phyloP scores from a whole-genome alignment of 1,140 invertebrate genomes.

The Leptinotarsa texana region DNA sequence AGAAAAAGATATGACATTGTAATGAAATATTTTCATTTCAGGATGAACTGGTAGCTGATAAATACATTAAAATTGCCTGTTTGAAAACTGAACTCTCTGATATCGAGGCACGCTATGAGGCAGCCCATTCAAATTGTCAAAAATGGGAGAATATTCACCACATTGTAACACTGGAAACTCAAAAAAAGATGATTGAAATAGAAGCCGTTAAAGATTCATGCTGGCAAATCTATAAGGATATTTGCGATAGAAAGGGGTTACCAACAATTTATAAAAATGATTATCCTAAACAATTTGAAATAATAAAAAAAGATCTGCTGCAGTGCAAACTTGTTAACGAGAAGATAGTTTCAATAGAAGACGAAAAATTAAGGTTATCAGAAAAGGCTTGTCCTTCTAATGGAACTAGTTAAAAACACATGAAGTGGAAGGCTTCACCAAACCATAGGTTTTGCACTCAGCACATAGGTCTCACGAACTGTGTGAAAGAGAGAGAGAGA shows the following conservation, averaged over 20 bases:
- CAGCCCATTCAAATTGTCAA: conserved; percentile 14
- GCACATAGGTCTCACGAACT: not conserved
- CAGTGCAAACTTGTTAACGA: conserved; percentile 34
- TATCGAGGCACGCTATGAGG: conserved; percentile 31
- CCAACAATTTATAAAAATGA: conserved; percentile 21
- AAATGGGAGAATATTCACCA: conserved; percentile 35
- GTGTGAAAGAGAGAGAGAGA: not conserved
- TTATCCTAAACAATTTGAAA: conserved; percentile 31
- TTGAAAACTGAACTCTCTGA: conserved; percentile 26
- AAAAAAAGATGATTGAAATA: conserved; percentile 7
- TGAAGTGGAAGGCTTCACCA: too few relatives aligned
- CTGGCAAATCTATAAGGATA: conserved; percentile 32
- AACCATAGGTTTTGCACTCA: not conserved
- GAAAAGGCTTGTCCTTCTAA: conserved; percentile 10
- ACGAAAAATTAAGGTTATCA: conserved; percentile 14
- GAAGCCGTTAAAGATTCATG: conserved; percentile 25
- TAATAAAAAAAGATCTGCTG: conserved; percentile 33
- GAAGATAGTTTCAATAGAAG: conserved; percentile 19
- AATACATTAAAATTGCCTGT: conserved; percentile 22
- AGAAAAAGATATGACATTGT: not conserved
- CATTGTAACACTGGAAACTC: not conserved
- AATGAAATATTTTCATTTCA: not conserved
- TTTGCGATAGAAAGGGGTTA: conserved; percentile 33
- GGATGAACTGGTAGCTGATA: conserved; percentile 9
- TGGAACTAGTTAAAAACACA: not conserved